These are phyloP conservation scores for Patella caerulea DNA, from an alignment of 2,888 invertebrate genomes.

Conservation along the genomic window DNA sequence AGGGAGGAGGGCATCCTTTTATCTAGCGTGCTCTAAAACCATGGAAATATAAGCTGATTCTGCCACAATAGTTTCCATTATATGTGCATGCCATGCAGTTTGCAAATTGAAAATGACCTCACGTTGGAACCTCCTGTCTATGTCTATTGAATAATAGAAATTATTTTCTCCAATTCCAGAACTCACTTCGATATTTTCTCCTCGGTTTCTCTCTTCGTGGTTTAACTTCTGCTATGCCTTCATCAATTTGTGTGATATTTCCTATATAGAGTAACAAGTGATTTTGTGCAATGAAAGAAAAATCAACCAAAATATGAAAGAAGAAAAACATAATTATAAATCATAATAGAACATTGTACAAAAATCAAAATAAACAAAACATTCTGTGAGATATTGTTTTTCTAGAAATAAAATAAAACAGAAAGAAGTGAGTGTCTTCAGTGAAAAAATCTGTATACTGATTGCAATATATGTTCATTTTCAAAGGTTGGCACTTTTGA, in stretches of 20 bases:
- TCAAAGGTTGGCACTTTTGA: too few species aligned
- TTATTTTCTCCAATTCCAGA: constrained; percentile 5
- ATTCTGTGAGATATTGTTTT: too few species aligned
- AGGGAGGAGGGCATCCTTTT: background rate
- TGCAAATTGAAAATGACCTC: background rate
- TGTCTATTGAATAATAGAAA: background rate
- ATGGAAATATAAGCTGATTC: constrained; percentile 15
- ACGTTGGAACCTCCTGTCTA: background rate
- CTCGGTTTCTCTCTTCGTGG: constrained; percentile 1
- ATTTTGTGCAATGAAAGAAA: too few species aligned
- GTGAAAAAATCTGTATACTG: too few species aligned
- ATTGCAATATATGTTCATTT: too few species aligned
- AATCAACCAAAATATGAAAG: too few species aligned
- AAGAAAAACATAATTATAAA: too few species aligned
- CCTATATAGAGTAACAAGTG: background rate
- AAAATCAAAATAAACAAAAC: too few species aligned
- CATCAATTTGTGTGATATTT: background rate
- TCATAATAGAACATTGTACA: too few species aligned
- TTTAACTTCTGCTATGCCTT: background rate
- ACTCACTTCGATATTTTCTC: constrained; percentile 8
- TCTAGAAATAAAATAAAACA: too few species aligned
- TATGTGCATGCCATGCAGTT: background rate
- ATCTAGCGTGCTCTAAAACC: constrained; percentile 22
- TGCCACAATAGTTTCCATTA: constrained; percentile 15
- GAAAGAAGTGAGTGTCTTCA: too few species aligned